Conservation (phyloP, 2,113 vertebrate genomes). For the Perca flavescens region DNA sequence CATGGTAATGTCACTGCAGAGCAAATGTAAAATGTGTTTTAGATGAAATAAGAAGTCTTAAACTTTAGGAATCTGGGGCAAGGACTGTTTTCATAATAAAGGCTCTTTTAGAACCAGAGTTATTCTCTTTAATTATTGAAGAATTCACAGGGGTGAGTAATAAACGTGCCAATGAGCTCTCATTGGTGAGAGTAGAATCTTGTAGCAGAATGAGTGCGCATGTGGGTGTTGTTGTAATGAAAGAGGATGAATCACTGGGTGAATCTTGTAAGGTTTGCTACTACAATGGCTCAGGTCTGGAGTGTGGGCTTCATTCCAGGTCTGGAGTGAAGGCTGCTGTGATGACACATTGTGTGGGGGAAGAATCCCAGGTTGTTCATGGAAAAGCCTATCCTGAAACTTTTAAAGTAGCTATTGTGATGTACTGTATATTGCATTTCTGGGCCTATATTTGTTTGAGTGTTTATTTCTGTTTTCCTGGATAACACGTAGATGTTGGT, state of each 20-base stretch:
- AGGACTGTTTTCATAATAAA: constrained; percentile 17
- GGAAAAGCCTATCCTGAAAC: constrained; percentile 19
- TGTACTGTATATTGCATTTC: constrained; percentile 6
- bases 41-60: neutral
- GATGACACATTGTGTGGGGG: constrained; percentile 58
- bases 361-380: constrained; percentile 23
- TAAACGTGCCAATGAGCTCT: constrained; percentile 11
- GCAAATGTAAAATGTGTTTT: neutral
- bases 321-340: constrained; percentile 52
- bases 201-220: constrained; percentile 16
- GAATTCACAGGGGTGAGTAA: neutral
- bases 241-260: constrained; percentile 64
- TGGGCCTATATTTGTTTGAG: neutral
- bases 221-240: constrained; percentile 56
- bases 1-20: neutral
- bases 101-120: neutral
- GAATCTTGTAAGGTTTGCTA: constrained; percentile 58
- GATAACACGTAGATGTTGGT: neutral
- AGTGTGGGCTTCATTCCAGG: constrained; percentile 58
- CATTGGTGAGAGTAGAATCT: constrained; percentile 35
- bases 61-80: neutral
- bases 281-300: constrained; percentile 55
- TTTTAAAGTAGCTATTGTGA: neutral
- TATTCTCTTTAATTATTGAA: constrained; percentile 10
- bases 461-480: constrained; percentile 13